Conservation (phyloP, 2,888 invertebrate species). For the Allygus modestus region DNA sequence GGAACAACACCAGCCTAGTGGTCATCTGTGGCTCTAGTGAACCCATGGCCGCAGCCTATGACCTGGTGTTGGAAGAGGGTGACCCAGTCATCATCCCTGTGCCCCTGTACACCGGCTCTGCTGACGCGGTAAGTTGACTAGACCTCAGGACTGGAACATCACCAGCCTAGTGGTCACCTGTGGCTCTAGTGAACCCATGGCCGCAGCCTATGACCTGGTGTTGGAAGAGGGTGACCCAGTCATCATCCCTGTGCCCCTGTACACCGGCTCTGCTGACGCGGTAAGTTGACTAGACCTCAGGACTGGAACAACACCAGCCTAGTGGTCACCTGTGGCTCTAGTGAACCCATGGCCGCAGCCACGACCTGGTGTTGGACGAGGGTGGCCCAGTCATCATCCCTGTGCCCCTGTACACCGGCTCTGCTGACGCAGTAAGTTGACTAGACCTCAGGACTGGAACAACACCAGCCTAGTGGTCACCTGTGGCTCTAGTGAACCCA, state of each 20-base stretch:
- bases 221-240: slow-evolving; percentile 78
- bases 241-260: slow-evolving; percentile 83
- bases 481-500: slow-evolving; percentile 87
- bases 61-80: slow-evolving; percentile 81
- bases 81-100: slow-evolving; percentile 81
- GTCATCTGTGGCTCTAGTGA: slow-evolving; percentile 88
- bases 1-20: slow-evolving; percentile 76
- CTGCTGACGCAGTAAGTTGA: slow-evolving; percentile 79
- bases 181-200: slow-evolving; percentile 88
- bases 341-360: slow-evolving; percentile 87
- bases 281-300: slow-evolving; percentile 79
- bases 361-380: slow-evolving; percentile 83
- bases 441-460: slow-evolving; percentile 79
- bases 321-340: slow-evolving; percentile 85
- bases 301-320: slow-evolving; percentile 76
- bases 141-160: slow-evolving; percentile 79
- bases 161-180: slow-evolving; percentile 80
- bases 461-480: slow-evolving; percentile 79
- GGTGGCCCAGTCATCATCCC: slow-evolving; percentile 79
- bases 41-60: slow-evolving; percentile 85
- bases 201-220: slow-evolving; percentile 85
- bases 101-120: slow-evolving; percentile 84
- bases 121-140: slow-evolving; percentile 78
- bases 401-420: slow-evolving; percentile 84
- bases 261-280: slow-evolving; percentile 83